Percentiles rank a stretch among this genome's conserved stretches.
phyloP scores from a whole-genome alignment of 2,888 invertebrate species.

The Glyphotaelius pellucidus region DNA sequence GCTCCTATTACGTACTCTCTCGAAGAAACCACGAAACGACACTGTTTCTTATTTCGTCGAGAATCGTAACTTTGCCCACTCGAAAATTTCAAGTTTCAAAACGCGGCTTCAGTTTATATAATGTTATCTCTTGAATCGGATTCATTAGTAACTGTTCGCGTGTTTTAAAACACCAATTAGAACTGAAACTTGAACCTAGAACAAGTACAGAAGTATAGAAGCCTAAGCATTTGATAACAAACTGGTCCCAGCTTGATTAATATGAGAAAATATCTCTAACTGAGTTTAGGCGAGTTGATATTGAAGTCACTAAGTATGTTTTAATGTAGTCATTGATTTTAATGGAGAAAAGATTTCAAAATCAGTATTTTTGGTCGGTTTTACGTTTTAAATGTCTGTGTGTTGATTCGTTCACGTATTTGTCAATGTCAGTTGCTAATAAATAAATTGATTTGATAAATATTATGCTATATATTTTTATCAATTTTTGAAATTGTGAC shows the following conservation, averaged over 20 bases:
- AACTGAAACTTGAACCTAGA: not conserved
- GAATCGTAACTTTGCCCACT: not conserved
- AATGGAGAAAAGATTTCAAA: not conserved
- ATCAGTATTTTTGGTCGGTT: not conserved
- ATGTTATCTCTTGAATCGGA: not conserved
- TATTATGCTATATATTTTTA: no score
- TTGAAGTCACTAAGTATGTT: not conserved
- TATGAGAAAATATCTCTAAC: not conserved
- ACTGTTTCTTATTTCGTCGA: not conserved
- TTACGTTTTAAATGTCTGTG: not conserved
- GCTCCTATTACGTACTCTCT: no score
- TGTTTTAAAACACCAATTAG: slow-evolving; percentile 14
- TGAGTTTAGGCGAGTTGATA: not conserved
- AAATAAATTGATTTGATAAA: no score
- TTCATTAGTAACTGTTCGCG: not conserved
- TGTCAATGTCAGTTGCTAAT: not conserved
- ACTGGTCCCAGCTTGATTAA: not conserved
- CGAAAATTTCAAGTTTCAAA: not conserved
- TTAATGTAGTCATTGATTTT: not conserved
- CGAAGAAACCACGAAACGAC: no score
- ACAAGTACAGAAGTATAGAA: not conserved
- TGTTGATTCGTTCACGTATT: not conserved
- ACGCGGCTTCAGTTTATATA: not conserved
- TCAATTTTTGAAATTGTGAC: no score
- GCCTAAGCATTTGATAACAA: not conserved